Percentiles rank a stretch among this genome's conserved stretches.
These are phyloP conservation scores for Margarornis squamiger DNA, from an alignment of 2,797 vertebrate genomes.

Conservation along the genomic window DNA sequence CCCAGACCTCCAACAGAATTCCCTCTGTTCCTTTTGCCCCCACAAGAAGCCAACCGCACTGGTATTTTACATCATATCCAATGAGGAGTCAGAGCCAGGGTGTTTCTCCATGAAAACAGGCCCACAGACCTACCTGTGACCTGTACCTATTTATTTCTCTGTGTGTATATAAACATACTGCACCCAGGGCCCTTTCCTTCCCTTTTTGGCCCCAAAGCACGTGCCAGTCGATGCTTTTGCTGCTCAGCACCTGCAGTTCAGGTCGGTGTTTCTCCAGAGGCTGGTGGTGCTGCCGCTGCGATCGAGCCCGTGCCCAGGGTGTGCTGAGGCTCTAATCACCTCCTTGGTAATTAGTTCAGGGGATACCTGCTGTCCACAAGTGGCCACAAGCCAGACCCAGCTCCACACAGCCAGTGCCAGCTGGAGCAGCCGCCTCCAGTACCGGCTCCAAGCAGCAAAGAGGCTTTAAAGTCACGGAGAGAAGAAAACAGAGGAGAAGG, in stretches of 20 bases:
- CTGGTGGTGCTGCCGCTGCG: not conserved
- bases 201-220: not conserved
- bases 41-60: not conserved
- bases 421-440: rapidly evolving
- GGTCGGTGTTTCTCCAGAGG: not conserved
- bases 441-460: not conserved
- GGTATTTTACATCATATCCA: not conserved
- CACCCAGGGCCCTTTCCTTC: not conserved
- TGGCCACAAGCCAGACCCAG: rapidly evolving
- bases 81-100: rapidly evolving
- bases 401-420: rapidly evolving
- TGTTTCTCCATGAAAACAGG: not conserved
- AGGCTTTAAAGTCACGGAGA: not conserved
- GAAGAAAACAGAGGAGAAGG: not conserved
- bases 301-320: not conserved
- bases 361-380: not conserved
- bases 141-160: not conserved
- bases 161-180: not conserved
- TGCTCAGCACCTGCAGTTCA: not conserved
- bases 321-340: rapidly evolving
- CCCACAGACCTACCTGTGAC: not conserved
- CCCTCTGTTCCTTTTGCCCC: not conserved
- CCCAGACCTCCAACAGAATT: rapidly evolving
- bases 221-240: rapidly evolving
- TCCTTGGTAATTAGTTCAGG: not conserved